Evolutionary conservation across 2,797 vertebrate species (phyloP).

Genomic region (Tadarida brasiliensis): DNA sequence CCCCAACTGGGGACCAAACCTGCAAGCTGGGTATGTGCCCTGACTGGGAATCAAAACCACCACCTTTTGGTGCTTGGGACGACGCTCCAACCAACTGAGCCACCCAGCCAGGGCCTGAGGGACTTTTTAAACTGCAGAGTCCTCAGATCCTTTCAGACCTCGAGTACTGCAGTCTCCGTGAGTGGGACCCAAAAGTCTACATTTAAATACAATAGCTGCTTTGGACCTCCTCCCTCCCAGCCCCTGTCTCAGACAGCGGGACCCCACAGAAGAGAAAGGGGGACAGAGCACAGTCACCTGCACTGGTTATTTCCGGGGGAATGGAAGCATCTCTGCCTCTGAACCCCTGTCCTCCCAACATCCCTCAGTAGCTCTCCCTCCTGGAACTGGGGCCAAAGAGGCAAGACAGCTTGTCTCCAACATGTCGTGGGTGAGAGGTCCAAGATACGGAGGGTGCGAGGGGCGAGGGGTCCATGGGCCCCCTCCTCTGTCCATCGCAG

Average conservation of each 20-base stretch:
- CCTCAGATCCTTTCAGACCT: background rate
- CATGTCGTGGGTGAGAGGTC: background rate
- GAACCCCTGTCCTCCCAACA: background rate
- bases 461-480: background rate
- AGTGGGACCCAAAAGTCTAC: background rate
- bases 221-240: background rate
- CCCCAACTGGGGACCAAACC: background rate
- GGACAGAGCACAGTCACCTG: accelerated
- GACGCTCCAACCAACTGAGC: background rate
- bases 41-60: background rate
- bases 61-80: background rate
- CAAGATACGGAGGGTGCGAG: background rate
- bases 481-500: background rate
- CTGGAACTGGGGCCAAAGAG: background rate
- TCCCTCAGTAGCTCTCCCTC: background rate
- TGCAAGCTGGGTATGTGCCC: background rate
- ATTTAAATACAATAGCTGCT: background rate
- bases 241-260: background rate
- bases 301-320: background rate
- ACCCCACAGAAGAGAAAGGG: too few species aligned
- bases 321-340: background rate
- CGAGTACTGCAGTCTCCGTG: background rate
- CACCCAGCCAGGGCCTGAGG: background rate
- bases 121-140: background rate
- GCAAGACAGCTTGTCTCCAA: background rate